Evolutionary conservation across 2,113 vertebrate genomes (phyloP), one percentile per base, ranked within the genome.

Genomic region (Ptychochromis oligacanthus): DNA sequence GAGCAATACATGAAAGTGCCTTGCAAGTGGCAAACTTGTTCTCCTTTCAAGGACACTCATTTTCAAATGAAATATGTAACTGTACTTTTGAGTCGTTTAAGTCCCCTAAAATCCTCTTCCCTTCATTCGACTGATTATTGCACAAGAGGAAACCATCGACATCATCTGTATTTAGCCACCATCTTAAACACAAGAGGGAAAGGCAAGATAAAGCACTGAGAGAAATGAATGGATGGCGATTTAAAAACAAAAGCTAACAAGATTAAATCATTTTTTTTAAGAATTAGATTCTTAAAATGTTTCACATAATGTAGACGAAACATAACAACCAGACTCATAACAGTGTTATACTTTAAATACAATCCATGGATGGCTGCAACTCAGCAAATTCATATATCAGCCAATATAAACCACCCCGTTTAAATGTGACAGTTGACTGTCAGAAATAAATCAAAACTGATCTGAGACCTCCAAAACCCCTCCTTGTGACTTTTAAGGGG

Each of bases 121-220:
- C 96, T 94, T 95, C 56, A 82, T 91, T 91, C 95, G 38, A 96
- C 86, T 93, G 91, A 96, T 98, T 98, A 99, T 98, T 99, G 97
- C 97, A 98, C 97, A 96, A 96, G 96, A 97, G 95, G 94, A 96
- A 93, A 96, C 93, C 94, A 95, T 96, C 91, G 94, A 95, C 90
- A 90, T 82, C 64, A 95, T 94, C 95, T 94, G 94, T 94, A 82
- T 85, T 90, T 65, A 87, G 56, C 77, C 78, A 55, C 75, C 75
- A 2, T 88, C 84, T 88, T 65, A 56, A 84, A 81, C 75, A 61
- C 26, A 49, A 84, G 60, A 86, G 49, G 75, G 70, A 57, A 89
- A 77, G 52, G 82, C 76, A 61, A 88, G 62, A 81, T 81, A 79
- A 92, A 91, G 89, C 83, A 87, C 76, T 77, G 67, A 79, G 80